A percentile compares a stretch with the other conserved stretches of the same genome.
phyloP scores from a whole-genome alignment of 2,888 invertebrate genomes.

The Melangyna quadrimaculata region DNA sequence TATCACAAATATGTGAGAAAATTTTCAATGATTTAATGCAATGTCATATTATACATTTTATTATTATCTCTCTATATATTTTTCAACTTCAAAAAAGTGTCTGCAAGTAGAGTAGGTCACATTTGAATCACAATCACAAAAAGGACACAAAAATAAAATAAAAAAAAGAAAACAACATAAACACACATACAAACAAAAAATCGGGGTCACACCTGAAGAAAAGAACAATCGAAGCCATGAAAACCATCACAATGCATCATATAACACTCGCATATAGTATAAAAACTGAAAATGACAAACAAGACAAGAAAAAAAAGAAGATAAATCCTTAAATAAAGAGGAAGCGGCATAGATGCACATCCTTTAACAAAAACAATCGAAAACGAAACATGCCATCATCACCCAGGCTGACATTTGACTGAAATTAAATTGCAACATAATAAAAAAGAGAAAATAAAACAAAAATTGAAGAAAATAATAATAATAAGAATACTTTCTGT shows the following conservation, averaged over 20 bases:
- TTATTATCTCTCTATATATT: neutral
- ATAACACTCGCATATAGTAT: too few species aligned
- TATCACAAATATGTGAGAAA: neutral
- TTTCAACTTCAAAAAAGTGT: conserved; percentile 17
- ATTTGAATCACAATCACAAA: conserved; percentile 29
- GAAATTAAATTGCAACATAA: conserved; percentile 40
- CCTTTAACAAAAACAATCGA: conserved; percentile 10
- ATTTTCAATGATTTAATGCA: neutral
- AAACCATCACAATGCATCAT: conserved; percentile 51
- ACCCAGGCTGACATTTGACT: conserved; percentile 52
- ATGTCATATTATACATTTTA: neutral
- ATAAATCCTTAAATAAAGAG: conserved; percentile 36
- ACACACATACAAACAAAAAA: conserved; percentile 8
- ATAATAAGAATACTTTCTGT: conserved; percentile 12
- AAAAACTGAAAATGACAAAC: conserved; percentile 1
- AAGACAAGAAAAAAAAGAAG: neutral
- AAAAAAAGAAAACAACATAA: neutral
- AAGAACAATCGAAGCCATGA: conserved; percentile 63
- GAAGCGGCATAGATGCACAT: conserved; percentile 50
- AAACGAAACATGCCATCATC: conserved; percentile 28
- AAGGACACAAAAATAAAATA: neutral
- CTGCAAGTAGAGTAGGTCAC: conserved; percentile 53
- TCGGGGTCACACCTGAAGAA: conserved; percentile 60
- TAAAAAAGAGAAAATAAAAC: neutral
- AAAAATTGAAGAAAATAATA: neutral